These are phyloP conservation scores for Eupsilia transversa DNA, from an alignment of 2,888 invertebrate genomes.

Conservation along the genomic window DNA sequence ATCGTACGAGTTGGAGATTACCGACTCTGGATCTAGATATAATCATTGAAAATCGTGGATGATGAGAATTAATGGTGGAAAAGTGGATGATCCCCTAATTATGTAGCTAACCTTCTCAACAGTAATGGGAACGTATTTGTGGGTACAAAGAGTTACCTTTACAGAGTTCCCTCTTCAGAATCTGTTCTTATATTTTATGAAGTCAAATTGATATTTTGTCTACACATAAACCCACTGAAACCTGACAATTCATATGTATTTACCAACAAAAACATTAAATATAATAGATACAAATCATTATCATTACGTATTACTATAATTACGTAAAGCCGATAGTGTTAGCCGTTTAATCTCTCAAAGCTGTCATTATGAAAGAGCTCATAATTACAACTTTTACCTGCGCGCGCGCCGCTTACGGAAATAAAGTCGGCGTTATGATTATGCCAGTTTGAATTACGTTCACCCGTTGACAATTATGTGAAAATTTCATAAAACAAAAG, in stretches of 20 bases:
- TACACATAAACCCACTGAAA: neutral
- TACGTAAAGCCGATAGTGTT: slow-evolving; percentile 53
- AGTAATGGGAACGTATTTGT: neutral
- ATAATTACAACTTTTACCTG: slow-evolving; percentile 68
- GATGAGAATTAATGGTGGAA: neutral
- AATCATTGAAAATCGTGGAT: neutral
- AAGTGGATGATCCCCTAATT: neutral
- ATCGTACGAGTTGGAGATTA: slow-evolving; percentile 4
- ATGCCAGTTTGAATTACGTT: slow-evolving; percentile 64
- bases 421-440: slow-evolving; percentile 54
- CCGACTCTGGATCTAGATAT: neutral
- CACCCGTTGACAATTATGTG: slow-evolving; percentile 64
- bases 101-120: neutral
- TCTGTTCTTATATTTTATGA: neutral
- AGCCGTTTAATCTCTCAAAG: slow-evolving; percentile 47
- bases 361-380: slow-evolving; percentile 58
- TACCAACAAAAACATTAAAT: slow-evolving; percentile 10
- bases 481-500: slow-evolving; percentile 64
- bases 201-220: neutral
- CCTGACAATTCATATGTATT: slow-evolving; percentile 2
- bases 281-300: slow-evolving; percentile 19
- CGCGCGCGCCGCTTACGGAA: slow-evolving; percentile 59
- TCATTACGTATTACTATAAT: slow-evolving; percentile 52
- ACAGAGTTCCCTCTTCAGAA: neutral
- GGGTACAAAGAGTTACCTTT: neutral